A percentile compares a stretch with the other conserved stretches of the same genome.
Evolutionary conservation across 2,797 vertebrate species (phyloP).

Genomic region (Leptoclinus maculatus): DNA sequence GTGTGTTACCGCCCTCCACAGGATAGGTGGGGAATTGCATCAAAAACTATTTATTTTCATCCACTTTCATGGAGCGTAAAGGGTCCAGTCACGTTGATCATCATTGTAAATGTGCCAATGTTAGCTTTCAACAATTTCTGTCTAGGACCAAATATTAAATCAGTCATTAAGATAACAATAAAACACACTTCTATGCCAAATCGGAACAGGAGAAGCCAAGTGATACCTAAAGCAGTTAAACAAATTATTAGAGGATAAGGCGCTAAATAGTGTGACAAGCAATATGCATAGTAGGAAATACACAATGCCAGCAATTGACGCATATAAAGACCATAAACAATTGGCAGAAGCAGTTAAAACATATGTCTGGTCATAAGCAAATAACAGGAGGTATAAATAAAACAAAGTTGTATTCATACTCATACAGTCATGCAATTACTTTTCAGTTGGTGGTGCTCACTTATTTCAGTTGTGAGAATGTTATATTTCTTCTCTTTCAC

Average conservation of each 20-base stretch:
- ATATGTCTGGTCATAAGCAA: neutral
- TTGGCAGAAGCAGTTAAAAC: neutral
- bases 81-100: neutral
- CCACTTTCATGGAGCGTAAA: neutral
- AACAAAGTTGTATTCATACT: neutral
- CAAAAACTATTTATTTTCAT: neutral
- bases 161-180: neutral
- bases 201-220: neutral
- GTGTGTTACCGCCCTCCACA: slow-evolving; percentile 7
- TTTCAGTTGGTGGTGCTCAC: neutral
- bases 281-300: neutral
- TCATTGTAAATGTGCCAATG: neutral
- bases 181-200: neutral
- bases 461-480: neutral
- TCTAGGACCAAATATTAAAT: neutral
- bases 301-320: neutral
- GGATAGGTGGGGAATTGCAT: slow-evolving; percentile 1
- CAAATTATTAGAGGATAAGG: neutral
- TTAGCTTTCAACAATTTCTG: neutral
- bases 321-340: neutral
- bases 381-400: neutral
- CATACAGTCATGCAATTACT: neutral
- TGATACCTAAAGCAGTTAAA: neutral
- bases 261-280: neutral
- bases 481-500: neutral